Percentiles rank a stretch among this genome's conserved stretches.
phyloP scores from a whole-genome alignment of 1,140 invertebrate species.

The Achatina immaculata region DNA sequence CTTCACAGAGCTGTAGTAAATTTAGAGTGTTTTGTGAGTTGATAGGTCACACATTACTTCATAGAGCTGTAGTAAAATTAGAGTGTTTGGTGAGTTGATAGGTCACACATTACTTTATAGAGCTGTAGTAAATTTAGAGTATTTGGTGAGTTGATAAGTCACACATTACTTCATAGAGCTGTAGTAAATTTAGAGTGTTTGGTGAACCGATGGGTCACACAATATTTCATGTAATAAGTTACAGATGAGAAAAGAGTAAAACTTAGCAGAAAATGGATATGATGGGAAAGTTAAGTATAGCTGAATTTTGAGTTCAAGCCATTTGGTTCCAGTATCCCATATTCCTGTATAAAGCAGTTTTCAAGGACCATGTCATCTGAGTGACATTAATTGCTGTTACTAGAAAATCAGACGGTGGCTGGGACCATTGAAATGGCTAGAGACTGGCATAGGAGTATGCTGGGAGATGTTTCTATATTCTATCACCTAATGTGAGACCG shows the following conservation, averaged over 20 bases:
- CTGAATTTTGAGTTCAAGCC: too few species aligned
- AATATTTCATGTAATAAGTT: not conserved
- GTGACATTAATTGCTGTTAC: too few species aligned
- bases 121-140: constrained; percentile 74
- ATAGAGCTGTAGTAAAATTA: not conserved
- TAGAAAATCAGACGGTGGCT: too few species aligned
- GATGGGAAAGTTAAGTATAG: not conserved
- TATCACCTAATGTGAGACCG: too few species aligned
- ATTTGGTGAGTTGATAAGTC: constrained; percentile 89
- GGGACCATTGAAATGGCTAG: too few species aligned
- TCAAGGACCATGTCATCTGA: too few species aligned
- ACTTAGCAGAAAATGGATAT: not conserved
- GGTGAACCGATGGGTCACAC: not conserved
- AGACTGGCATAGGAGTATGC: too few species aligned
- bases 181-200: not conserved
- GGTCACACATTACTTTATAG: not conserved
- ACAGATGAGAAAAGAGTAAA: too few species aligned
- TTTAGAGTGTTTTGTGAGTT: constrained; percentile 89
- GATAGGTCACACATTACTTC: not conserved
- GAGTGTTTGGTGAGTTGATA: constrained; percentile 91
- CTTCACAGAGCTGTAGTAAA: not conserved
- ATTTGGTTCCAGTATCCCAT: too few species aligned
- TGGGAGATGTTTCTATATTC: too few species aligned
- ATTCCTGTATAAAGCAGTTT: too few species aligned
- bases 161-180: not conserved